Evolutionary conservation across 2,113 vertebrate species (phyloP).

Genomic region (Clarias magur): DNA sequence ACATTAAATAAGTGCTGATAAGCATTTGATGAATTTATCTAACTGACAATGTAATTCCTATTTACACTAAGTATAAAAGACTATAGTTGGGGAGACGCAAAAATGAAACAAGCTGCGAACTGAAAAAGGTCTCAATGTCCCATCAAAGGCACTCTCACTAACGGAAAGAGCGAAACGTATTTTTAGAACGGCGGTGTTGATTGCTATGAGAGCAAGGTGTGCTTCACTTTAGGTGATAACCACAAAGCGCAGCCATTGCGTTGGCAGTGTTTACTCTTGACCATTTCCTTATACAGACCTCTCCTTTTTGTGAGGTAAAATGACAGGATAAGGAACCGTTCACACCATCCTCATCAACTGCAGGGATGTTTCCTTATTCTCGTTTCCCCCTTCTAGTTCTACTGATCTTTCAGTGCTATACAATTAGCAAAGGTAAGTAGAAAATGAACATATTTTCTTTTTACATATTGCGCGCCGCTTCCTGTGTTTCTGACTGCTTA

Average conservation of each 20-base stretch:
- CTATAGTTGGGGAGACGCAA: neutral
- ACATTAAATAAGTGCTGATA: neutral
- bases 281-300: neutral
- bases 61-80: neutral
- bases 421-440: neutral
- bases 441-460: neutral
- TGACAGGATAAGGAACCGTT: neutral
- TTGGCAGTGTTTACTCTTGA: neutral
- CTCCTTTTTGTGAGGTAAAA: neutral
- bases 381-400: neutral
- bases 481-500: neutral
- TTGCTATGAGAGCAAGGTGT: neutral
- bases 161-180: neutral
- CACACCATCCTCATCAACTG: neutral
- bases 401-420: neutral
- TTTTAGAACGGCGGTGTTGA: neutral
- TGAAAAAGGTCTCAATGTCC: neutral
- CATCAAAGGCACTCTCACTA: neutral
- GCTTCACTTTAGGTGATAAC: neutral
- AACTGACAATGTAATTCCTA: neutral
- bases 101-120: neutral
- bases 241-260: neutral
- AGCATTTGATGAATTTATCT: neutral
- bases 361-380: neutral
- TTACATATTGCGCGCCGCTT: neutral